Base-by-base conservation (phyloP, 1,140 invertebrate genomes). In the Ericerus pela region DNA sequence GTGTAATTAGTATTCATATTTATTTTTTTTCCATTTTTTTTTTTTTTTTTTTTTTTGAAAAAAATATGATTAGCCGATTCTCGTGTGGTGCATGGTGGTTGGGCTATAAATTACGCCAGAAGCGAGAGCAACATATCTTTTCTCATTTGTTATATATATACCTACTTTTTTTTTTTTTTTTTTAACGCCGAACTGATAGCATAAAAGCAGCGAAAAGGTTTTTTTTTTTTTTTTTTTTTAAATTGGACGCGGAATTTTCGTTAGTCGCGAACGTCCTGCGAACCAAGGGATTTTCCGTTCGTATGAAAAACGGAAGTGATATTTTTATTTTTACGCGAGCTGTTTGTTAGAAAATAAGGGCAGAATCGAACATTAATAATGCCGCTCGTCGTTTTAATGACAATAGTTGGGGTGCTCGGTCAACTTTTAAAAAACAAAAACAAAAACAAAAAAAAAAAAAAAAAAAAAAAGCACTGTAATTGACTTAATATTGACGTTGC, bases 1-100 rank as follows among this genome's bases (percentile, higher is more conserved):
- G 41, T 47, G 41, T 47, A 47, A 47, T 47, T 47, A 47, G 41
- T 47, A 47, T 47, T 47, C 41, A 47, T 47, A 47, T 47, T 47
- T 47, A 47, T 47, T 47, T 24, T 47, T 47, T 47, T 47, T 10
- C n/a, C n/a, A n/a, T n/a, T n/a, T n/a, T n/a, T n/a, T n/a, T n/a
- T n/a, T n/a, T n/a, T n/a, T n/a, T n/a, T n/a, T n/a, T n/a, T n/a
- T n/a, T n/a, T n/a, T n/a, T n/a, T n/a, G n/a, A n/a, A n/a, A n/a
- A 33, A 53, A 53, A 53, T 33, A 53, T 38, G 38, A 47, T 47
- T 47, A 47, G 10, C 41, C 41, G 41, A 47, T 47, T 47, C 41
- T 47, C 41, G 41, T n/a, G n/a, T 47, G 41, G 41, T 47, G 26
- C 41, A 47, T 24, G 20, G 41, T 24, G 41, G 41, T 24, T 14